phyloP scores from a whole-genome alignment of 2,888 invertebrate species.

The Neoaliturus tenellus region DNA sequence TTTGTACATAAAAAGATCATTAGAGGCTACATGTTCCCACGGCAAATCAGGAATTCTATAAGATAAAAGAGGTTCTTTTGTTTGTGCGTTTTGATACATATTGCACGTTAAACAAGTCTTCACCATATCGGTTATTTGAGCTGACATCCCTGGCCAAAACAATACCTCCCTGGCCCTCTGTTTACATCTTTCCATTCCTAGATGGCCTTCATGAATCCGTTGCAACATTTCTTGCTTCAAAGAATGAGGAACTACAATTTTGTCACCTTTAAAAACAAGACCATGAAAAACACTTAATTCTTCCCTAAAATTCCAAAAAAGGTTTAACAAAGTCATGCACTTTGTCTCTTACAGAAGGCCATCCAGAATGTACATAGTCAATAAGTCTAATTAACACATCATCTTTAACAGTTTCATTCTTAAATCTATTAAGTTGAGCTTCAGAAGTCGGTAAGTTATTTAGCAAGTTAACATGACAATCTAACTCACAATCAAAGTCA shows the following conservation, averaged over 20 bases:
- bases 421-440: constrained; percentile 26
- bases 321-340: constrained; percentile 34
- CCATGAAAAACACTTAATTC: constrained; percentile 45
- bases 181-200: constrained; percentile 59
- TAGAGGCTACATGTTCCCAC: constrained; percentile 54
- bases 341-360: constrained; percentile 41
- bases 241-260: constrained; percentile 60
- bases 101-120: constrained; percentile 52
- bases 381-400: constrained; percentile 39
- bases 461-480: constrained; percentile 36
- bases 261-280: constrained; percentile 54
- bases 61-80: constrained; percentile 55
- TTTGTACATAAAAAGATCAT: constrained; percentile 59
- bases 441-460: constrained; percentile 51
- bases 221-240: constrained; percentile 52
- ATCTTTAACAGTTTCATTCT: constrained; percentile 39
- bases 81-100: constrained; percentile 8
- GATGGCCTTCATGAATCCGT: constrained; percentile 61
- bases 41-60: constrained; percentile 49
- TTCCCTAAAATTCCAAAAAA: constrained; percentile 52
- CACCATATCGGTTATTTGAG: constrained; percentile 57
- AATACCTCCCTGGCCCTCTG: constrained; percentile 56
- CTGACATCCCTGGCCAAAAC: constrained; percentile 60
- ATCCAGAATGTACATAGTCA: constrained; percentile 27
- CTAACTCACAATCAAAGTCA: constrained; percentile 38